Percentiles rank a stretch among this genome's conserved stretches.
phyloP scores from a whole-genome alignment of 2,888 invertebrate species.

The Latrodectus hesperus region DNA sequence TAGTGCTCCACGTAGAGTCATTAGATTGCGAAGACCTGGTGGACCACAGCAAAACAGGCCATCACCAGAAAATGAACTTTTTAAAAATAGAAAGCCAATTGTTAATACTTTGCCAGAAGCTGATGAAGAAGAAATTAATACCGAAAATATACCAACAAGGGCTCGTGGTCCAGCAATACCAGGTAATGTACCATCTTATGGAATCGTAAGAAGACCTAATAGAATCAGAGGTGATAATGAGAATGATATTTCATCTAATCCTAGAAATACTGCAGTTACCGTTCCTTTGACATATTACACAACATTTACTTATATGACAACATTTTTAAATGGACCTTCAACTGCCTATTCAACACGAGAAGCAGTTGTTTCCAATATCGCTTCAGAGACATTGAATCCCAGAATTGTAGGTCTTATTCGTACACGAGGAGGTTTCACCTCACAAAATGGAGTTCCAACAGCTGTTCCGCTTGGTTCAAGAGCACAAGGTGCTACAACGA shows the following conservation, averaged over 20 bases:
- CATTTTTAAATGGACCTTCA: slow-evolving; percentile 71
- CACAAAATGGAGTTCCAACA: slow-evolving; percentile 44
- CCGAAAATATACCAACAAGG: slow-evolving; percentile 20
- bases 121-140: slow-evolving; percentile 5
- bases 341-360: slow-evolving; percentile 71
- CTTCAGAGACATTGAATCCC: slow-evolving; percentile 69
- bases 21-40: slow-evolving; percentile 53
- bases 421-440: slow-evolving; percentile 66
- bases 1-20: slow-evolving; percentile 46
- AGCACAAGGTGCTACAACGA: slow-evolving; percentile 65
- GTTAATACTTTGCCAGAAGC: slow-evolving; percentile 51
- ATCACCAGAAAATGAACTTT: slow-evolving; percentile 14
- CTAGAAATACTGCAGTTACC: not conserved
- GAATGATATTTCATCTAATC: slow-evolving; percentile 9
- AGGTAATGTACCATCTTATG: not conserved
- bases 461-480: slow-evolving; percentile 64
- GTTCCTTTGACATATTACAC: slow-evolving; percentile 71
- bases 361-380: slow-evolving; percentile 68
- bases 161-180: slow-evolving; percentile 45
- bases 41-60: slow-evolving; percentile 30
- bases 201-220: slow-evolving; percentile 33
- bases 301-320: slow-evolving; percentile 72
- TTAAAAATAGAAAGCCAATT: slow-evolving; percentile 57
- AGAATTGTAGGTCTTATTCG: slow-evolving; percentile 45
- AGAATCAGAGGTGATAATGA: slow-evolving; percentile 14